Evolutionary conservation across 2,113 vertebrate genomes (phyloP).

Genomic region (Coryphaenoides rupestris): DNA sequence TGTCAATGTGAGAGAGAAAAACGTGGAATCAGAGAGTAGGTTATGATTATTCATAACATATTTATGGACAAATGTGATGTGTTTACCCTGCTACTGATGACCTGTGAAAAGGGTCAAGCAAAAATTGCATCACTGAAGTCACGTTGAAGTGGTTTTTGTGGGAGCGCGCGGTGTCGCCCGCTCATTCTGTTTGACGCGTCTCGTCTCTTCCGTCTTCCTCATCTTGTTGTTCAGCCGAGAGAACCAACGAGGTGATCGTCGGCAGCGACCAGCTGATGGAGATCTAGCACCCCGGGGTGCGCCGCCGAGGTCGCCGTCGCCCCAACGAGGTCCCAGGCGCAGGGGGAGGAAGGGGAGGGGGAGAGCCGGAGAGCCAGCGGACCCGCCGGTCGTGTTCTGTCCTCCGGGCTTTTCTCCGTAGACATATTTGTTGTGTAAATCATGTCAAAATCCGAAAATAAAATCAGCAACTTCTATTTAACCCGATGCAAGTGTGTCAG

Average conservation of each 20-base stretch:
- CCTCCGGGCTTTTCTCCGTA: background rate
- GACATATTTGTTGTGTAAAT: slow-evolving; percentile 48
- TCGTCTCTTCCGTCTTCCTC: background rate
- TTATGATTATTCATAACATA: too few relatives aligned
- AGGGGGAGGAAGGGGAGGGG: slow-evolving; percentile 18
- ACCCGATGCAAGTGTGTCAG: slow-evolving; percentile 22
- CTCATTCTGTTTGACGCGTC: too few relatives aligned
- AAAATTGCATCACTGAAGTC: too few relatives aligned
- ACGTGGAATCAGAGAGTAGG: too few relatives aligned
- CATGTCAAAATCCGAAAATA: slow-evolving; percentile 69
- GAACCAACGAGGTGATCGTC: slow-evolving; percentile 94
- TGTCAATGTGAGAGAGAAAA: too few relatives aligned
- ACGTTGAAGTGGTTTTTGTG: too few relatives aligned
- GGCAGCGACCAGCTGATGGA: slow-evolving; percentile 97
- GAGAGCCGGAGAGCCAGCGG: slow-evolving; percentile 12
- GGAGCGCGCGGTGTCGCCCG: too few relatives aligned
- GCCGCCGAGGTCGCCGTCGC: background rate
- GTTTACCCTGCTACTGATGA: too few relatives aligned
- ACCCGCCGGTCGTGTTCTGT: slow-evolving; percentile 24
- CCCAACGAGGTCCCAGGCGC: slow-evolving; percentile 12
- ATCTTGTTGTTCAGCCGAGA: slow-evolving; percentile 81
- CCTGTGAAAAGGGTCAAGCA: too few relatives aligned
- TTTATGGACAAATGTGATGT: too few relatives aligned
- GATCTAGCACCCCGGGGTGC: slow-evolving; percentile 73
- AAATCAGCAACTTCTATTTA: slow-evolving; percentile 44